Evolutionary conservation across 2,113 vertebrate genomes (phyloP).

Genomic region (Erinaceus europaeus): DNA sequence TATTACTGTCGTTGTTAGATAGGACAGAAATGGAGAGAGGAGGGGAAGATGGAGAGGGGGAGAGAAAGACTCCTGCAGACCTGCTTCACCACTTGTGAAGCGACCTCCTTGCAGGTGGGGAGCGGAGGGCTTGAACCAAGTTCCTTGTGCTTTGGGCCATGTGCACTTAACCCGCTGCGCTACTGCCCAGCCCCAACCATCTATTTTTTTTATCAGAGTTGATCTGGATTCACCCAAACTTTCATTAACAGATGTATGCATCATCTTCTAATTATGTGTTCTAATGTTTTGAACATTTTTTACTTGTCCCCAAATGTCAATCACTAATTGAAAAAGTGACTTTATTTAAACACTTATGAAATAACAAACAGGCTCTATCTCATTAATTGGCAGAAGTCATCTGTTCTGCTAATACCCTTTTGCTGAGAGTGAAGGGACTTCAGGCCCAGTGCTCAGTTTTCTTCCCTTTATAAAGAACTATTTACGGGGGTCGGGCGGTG

Average conservation of each 20-base stretch:
- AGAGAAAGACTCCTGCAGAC: too few species aligned
- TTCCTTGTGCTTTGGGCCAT: too few species aligned
- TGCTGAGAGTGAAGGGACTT: conserved; percentile 73
- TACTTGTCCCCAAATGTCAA: neutral
- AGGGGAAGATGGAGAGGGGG: too few species aligned
- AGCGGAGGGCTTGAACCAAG: too few species aligned
- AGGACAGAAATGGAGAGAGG: too few species aligned
- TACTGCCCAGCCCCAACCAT: too few species aligned
- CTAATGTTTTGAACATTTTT: neutral
- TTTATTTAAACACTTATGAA: conserved; percentile 26
- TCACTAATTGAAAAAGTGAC: neutral
- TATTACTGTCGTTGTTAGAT: too few species aligned
- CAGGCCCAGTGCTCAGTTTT: conserved; percentile 79
- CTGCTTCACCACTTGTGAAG: too few species aligned
- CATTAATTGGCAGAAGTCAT: conserved; percentile 81
- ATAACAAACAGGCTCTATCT: conserved; percentile 18
- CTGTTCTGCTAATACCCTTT: conserved; percentile 66
- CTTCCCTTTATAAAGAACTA: conserved; percentile 87
- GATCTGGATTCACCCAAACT: neutral
- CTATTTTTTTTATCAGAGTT: neutral
- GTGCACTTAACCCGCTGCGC: too few species aligned
- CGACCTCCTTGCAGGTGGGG: too few species aligned
- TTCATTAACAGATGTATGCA: neutral
- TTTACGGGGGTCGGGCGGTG: too few species aligned
- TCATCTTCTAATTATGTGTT: conserved; percentile 13